Conservation (phyloP, 1,140 invertebrate species). For the Lordiphosa stackelbergi region DNA sequence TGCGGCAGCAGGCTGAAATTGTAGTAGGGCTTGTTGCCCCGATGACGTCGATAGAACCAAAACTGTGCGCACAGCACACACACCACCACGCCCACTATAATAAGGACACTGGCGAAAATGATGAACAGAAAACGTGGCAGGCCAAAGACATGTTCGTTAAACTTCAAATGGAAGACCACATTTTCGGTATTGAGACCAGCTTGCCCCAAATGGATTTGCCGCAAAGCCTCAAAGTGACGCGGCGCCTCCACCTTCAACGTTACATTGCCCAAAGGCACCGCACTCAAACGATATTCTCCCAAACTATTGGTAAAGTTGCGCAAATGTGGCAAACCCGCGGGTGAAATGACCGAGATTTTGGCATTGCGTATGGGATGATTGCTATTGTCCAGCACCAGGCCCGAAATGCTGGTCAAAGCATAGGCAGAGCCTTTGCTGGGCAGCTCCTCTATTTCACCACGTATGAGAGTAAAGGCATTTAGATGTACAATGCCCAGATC, state of each 20-base stretch:
- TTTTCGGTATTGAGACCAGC: constrained; percentile 76
- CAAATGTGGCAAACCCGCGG: constrained; percentile 62
- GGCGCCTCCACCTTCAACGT: constrained; percentile 79
- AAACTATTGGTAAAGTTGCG: constrained; percentile 77
- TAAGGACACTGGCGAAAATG: constrained; percentile 80
- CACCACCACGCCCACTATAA: constrained; percentile 57
- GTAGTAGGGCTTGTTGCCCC: constrained; percentile 63
- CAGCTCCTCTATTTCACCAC: constrained; percentile 56
- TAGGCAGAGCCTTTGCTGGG: constrained; percentile 3
- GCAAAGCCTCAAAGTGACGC: constrained; percentile 79
- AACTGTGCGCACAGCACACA: constrained; percentile 71
- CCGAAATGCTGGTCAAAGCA: constrained; percentile 71
- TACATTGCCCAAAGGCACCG: constrained; percentile 79
- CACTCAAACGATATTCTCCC: constrained; percentile 80
- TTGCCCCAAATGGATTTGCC: constrained; percentile 78
- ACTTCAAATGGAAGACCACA: constrained; percentile 83
- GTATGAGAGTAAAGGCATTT: constrained; percentile 41
- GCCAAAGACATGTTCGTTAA: constrained; percentile 83
- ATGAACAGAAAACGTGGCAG: constrained; percentile 86
- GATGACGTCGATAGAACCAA: constrained; percentile 63
- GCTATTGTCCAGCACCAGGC: constrained; percentile 80
- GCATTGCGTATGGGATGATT: constrained; percentile 81
- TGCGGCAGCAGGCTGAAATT: constrained; percentile 77
- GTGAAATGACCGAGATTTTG: constrained; percentile 77
- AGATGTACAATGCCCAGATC: constrained; percentile 52